A percentile compares a stretch with the other conserved stretches of the same genome.
Evolutionary conservation across 2,113 vertebrate genomes (phyloP).

Genomic region (Pseudopodoces humilis): DNA sequence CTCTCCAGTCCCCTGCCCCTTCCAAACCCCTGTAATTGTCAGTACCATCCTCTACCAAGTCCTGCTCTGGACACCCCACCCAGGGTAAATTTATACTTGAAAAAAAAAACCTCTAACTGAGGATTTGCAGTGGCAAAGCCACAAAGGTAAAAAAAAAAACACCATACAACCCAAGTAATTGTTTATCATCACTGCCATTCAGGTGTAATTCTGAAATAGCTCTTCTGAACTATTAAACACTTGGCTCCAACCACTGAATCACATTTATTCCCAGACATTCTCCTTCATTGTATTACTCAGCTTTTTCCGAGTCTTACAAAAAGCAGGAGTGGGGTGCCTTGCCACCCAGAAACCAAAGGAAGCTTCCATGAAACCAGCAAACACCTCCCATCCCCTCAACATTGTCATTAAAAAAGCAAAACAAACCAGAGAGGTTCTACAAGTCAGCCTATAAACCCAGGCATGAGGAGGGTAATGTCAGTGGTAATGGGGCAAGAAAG

Average conservation of each 20-base stretch:
- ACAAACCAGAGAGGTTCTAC: slow-evolving; percentile 52
- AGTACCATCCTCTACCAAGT: background rate
- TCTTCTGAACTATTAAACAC: background rate
- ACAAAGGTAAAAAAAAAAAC: background rate
- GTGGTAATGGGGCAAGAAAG: slow-evolving; percentile 58
- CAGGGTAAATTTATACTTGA: background rate
- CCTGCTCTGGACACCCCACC: background rate
- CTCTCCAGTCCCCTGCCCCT: background rate
- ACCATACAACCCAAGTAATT: background rate
- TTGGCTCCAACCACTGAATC: background rate
- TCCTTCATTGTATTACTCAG: slow-evolving; percentile 25
- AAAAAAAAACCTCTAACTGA: background rate
- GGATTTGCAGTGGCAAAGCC: background rate
- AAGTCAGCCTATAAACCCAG: slow-evolving; percentile 20
- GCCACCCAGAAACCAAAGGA: slow-evolving; percentile 57
- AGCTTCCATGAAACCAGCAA: slow-evolving; percentile 62
- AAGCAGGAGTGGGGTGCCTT: background rate
- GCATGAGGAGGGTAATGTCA: slow-evolving; percentile 45
- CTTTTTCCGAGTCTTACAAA: slow-evolving; percentile 16
- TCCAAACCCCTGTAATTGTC: background rate
- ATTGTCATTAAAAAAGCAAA: slow-evolving; percentile 49
- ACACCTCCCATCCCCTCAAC: slow-evolving; percentile 45
- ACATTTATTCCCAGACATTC: slow-evolving; percentile 16
- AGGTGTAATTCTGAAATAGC: background rate
- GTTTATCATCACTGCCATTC: background rate